phyloP scores from a whole-genome alignment of 1,140 invertebrate genomes.

The Chironomus striatipennis region DNA sequence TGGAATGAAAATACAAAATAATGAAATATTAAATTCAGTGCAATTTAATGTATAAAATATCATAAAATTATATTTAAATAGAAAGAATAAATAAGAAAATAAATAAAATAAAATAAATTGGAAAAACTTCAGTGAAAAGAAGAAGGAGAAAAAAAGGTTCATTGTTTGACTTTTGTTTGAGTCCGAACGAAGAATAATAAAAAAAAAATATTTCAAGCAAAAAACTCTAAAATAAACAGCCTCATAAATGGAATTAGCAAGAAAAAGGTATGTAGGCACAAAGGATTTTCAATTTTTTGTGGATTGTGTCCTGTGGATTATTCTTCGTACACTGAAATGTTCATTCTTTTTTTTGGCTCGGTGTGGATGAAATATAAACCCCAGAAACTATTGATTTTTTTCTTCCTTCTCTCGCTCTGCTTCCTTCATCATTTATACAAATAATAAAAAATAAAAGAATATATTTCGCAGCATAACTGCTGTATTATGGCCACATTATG shows the following conservation, averaged over 20 bases:
- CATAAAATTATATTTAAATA: no score
- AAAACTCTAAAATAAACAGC: neutral
- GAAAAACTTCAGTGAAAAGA: no score
- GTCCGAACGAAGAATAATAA: neutral
- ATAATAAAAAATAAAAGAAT: neutral
- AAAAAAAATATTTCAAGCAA: slow-evolving; percentile 2
- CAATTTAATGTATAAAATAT: no score
- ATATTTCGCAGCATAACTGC: no score
- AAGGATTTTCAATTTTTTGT: neutral
- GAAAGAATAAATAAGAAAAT: neutral
- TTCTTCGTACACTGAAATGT: neutral
- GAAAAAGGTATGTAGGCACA: slow-evolving; percentile 22
- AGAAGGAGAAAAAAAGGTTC: neutral
- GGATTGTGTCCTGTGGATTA: neutral
- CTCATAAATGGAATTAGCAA: slow-evolving; percentile 24
- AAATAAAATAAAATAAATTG: neutral
- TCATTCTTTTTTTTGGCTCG: neutral
- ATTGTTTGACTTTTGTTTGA: slow-evolving; percentile 10
- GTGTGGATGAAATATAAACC: neutral
- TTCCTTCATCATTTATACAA: neutral
- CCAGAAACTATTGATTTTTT: slow-evolving; percentile 21
- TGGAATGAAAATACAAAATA: no score
- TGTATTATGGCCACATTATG: no score
- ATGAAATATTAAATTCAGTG: no score
- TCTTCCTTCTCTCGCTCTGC: neutral